Evolutionary conservation across 1,140 invertebrate genomes (phyloP), one percentile per base, ranked within the genome.

Genomic region (Dendrolimus punctatus): DNA sequence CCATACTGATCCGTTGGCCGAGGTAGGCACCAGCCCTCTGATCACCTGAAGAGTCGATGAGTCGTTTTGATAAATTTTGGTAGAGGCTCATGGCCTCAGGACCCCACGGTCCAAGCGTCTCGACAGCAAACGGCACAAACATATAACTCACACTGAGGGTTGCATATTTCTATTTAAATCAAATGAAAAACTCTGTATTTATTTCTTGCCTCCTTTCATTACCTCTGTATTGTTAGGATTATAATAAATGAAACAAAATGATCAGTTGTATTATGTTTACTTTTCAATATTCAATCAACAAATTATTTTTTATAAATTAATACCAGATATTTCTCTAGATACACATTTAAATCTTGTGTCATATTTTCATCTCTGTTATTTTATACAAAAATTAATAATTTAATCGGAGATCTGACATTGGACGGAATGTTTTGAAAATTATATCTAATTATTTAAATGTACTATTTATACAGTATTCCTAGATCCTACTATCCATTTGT

Each of bases 261-360:
- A 51, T 47, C 56, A 63, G 61, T 69, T 47, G 46, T 66, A 62
- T 62, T 66, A 57, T 70, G 55, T 70, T 71, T 77, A 74, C 55
- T 69, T 62, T 55, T 63, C 51, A 62, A 61, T 61, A 65, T 53
- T 61, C 60, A 71, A 68, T 66, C 60, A 72, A 71, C 66, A 72
- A 68, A 58, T 50, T 60, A 64, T 53, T 55, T 53, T 55, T 60
- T 47, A 70, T 66, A 61, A 64, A 59, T 67, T 65, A 72, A 59
- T 52, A 55, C 63, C 70, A 70, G 42, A 55, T 49, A 62, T 46
- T 55, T 51, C 58, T 60, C 48, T 51, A 55, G 39, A 52, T 60
- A 40, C 57, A 49, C 51, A 51, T 53, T 64, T 55, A 8, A 46
- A 57, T 54, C 52, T 57, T 64, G 60, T 23, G 23, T 23, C 62